Evolutionary conservation across 2,888 invertebrate genomes (phyloP).

Genomic region (Drosophila mimica): DNA sequence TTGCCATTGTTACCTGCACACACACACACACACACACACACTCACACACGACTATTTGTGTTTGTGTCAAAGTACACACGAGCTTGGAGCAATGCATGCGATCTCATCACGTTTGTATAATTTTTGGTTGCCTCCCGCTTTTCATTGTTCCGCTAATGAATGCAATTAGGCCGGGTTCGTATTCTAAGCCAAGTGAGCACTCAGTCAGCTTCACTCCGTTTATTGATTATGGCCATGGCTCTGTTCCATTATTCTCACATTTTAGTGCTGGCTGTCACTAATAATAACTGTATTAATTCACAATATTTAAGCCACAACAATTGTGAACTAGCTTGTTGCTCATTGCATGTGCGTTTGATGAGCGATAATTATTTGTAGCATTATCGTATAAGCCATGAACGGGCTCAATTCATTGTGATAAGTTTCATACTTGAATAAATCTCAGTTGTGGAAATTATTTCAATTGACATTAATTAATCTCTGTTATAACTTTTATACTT

Average conservation of each 20-base stretch:
- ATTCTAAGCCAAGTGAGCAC: background rate
- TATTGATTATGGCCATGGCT: slow-evolving; percentile 3
- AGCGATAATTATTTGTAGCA: background rate
- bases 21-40: background rate
- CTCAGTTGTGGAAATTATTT: background rate
- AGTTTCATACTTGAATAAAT: background rate
- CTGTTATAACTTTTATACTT: background rate
- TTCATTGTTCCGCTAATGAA: slow-evolving; percentile 1
- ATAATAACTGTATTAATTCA: slow-evolving; percentile 1
- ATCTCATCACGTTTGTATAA: slow-evolving; percentile 1
- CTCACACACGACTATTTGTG: background rate
- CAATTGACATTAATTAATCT: background rate
- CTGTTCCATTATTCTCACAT: background rate
- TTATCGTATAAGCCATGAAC: too few species aligned
- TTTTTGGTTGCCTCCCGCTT: slow-evolving; percentile 3
- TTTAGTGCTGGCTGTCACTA: background rate
- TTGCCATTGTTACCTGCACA: slow-evolving; percentile 10
- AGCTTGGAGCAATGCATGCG: background rate
- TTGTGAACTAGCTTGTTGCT: background rate
- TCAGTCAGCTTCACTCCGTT: background rate
- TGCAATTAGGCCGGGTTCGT: background rate
- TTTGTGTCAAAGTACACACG: background rate
- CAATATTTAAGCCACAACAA: background rate
- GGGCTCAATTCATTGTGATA: background rate
- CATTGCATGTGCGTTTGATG: background rate